Evolutionary conservation across 2,888 invertebrate species (phyloP), one percentile per base, ranked within the genome.

Genomic region (Rhamnusium bicolor): DNA sequence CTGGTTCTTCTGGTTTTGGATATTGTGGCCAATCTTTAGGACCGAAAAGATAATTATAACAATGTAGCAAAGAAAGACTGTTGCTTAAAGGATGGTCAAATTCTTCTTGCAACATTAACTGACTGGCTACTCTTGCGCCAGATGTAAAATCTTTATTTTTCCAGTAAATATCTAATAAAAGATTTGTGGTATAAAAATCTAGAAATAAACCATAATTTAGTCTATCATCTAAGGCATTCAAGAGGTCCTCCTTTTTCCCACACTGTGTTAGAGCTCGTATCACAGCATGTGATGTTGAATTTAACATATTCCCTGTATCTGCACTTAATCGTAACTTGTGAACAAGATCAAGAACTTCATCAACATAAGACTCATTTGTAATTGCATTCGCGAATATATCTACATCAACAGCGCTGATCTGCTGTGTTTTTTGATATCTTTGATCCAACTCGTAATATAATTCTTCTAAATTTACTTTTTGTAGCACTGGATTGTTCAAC

Each of bases 101-200:
- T 82, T 98, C 96, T 89, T 98, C 97, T 87, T 98, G 97, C 27
- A 98, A 89, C 95, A 98, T 96, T 72, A 96, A 88, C 71, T 95
- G 89, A 69, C 92, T 91, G 0, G 96, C 95, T 14, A 96, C 89
- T 86, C 92, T 91, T 0, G 95, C 94, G 14, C 98, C 98, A 72
- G 91, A 89, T 51, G 89, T 89, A 85, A 89, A 94, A 84, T 95
- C 91, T 69, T 92, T 89, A 32, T 90, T 88, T 83, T 93, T 92
- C 69, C 98, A 88, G 82, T 96, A 93, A 69, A 91, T 90, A 85
- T 98, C 94, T 89, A 98, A 90, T 46, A 97, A 87, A 63, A 98
- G 89, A 87, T 96, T 96, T 7, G 93, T 93, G 29, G 92, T 90
- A 80, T 93, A 94, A 73, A 92, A 88, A 88, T 98, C 97, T n/a